Evolutionary conservation across 2,797 vertebrate species (phyloP), one percentile per base, ranked within the genome.

Genomic region (Craterocephalus amniculus): DNA sequence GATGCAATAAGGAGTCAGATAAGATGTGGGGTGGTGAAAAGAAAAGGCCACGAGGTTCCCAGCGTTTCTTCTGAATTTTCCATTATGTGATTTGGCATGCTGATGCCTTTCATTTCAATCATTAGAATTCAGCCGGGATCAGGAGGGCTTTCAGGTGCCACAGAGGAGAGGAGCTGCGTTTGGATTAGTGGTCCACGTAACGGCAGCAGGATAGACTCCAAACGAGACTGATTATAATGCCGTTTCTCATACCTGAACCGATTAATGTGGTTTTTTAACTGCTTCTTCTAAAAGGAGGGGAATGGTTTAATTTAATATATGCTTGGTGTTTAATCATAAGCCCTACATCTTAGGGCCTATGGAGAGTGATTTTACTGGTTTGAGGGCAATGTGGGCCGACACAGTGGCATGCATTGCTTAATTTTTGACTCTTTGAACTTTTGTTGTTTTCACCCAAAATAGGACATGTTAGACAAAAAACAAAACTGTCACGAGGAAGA

Each of bases 231-330:
- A 90, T 92, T 89, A 91, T 85, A 85, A 79, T 76, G 63, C 67
- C 67, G n/a, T 86, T 91, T 40, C 86, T 85, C 79, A 72, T 64
- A 91, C 88, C 90, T 89, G 87, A 83, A 86, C 65, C 76, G 74
- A 87, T 91, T 87, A 90, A 87, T 71, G 87, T 76, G 68, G 43
- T 80, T 83, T 83, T 84, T 83, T 88, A 83, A 87, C 82, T 79
- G 79, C 70, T 56, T 74, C 71, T 78, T 65, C 67, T 72, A 62
- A 77, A 66, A 64, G 22, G 18, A 51, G 55, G 55, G 68, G 7
- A 10, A 31, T 71, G 74, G 76, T 87, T 91, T 92, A 90, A 92
- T 92, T 91, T 91, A 91, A 93, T 91, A 89, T 88, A 85, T 90
- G 77, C 89, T 81, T 35, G 69, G 59, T 80, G 76, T 88, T 84